Percentiles rank a stretch among this genome's conserved stretches.
phyloP scores from a whole-genome alignment of 2,797 vertebrate species.

The Picus viridis region DNA sequence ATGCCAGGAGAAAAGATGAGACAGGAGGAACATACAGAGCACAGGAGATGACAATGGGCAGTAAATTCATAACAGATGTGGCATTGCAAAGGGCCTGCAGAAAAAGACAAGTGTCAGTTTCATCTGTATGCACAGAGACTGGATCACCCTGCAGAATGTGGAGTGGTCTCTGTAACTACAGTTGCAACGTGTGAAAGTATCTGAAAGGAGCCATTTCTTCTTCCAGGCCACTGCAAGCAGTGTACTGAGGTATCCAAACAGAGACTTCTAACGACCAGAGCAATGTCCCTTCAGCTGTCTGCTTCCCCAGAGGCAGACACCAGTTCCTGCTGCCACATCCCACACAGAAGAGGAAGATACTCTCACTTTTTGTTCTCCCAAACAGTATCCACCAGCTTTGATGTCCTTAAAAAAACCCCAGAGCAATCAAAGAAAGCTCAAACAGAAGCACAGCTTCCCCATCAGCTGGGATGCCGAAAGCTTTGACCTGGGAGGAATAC shows the following conservation, averaged over 20 bases:
- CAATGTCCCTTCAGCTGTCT: not conserved
- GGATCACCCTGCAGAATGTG: not conserved
- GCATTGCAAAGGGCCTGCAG: not conserved
- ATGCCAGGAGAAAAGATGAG: too few relatives aligned
- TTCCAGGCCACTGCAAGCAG: not conserved
- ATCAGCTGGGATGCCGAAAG: not conserved
- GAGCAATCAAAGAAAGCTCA: not conserved
- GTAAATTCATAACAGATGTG: not conserved
- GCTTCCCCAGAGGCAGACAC: not conserved
- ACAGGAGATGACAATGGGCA: not conserved
- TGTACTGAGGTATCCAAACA: not conserved
- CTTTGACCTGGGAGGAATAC: not conserved
- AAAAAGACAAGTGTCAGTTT: not conserved
- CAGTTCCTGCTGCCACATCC: slow-evolving; percentile 17
- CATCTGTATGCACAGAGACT: not conserved
- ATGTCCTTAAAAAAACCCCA: not conserved
- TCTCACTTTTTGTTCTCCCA: slow-evolving; percentile 30
- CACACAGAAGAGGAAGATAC: slow-evolving; percentile 3
- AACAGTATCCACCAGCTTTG: not conserved
- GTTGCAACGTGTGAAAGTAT: not conserved
- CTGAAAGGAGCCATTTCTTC: not conserved
- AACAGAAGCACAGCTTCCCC: not conserved
- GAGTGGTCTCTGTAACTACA: not conserved
- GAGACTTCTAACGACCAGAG: not conserved
- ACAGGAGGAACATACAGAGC: not conserved